phyloP scores from a whole-genome alignment of 2,888 invertebrate species.

The Dolichomitus sp. region DNA sequence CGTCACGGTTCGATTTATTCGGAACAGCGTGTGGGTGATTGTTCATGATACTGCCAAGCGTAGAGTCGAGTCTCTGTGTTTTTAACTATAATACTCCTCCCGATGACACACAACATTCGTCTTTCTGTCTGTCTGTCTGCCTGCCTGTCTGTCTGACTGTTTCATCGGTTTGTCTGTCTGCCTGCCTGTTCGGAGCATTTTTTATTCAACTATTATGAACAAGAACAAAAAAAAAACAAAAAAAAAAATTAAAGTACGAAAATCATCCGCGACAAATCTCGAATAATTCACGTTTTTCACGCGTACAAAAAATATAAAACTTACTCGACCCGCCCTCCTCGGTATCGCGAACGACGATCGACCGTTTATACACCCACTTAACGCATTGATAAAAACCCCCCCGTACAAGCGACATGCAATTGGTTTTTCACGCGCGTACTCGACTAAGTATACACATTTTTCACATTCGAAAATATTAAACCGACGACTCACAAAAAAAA shows the following conservation, averaged over 20 bases:
- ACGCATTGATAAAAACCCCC: constrained; percentile 21
- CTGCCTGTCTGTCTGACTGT: constrained; percentile 65
- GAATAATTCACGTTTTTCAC: constrained; percentile 15
- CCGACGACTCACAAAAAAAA: constrained; percentile 7
- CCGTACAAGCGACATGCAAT: constrained; percentile 52
- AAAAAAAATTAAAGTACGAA: constrained; percentile 43
- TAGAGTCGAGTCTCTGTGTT: constrained; percentile 79
- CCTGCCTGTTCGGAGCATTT: constrained; percentile 51
- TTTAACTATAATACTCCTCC: constrained; percentile 76
- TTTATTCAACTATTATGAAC: constrained; percentile 45
- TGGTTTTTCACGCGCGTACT: constrained; percentile 50
- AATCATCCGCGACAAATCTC: constrained; percentile 34
- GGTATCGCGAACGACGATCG: constrained; percentile 57
- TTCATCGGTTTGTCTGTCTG: constrained; percentile 62
- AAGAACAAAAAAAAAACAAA: constrained; percentile 18
- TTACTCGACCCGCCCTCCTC: constrained; percentile 68
- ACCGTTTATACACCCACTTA: constrained; percentile 42
- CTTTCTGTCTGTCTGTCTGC: constrained; percentile 67
- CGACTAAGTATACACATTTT: constrained; percentile 25
- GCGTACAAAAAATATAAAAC: constrained; percentile 1
- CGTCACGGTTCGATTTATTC: constrained; percentile 58
- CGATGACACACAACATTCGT: constrained; percentile 54
- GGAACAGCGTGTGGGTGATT: constrained; percentile 74
- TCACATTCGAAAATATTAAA: constrained; percentile 10
- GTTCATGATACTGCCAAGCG: constrained; percentile 84